A percentile compares a stretch with the other conserved stretches of the same genome.
Evolutionary conservation across 2,888 invertebrate species (phyloP).

Genomic region (Trachelus troglodyta): DNA sequence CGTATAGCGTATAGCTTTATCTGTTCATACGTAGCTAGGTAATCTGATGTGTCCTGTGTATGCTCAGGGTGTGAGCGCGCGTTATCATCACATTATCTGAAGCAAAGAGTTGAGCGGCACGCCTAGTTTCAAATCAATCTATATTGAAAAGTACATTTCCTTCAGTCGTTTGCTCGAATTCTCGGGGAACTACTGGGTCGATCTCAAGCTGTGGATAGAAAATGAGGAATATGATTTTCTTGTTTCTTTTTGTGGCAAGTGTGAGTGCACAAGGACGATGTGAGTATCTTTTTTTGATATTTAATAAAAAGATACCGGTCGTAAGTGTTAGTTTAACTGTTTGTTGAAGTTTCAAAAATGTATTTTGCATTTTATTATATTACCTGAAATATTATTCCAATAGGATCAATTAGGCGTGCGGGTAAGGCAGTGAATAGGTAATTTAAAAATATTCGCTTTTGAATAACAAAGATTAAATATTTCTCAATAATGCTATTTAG

Average conservation of each 20-base stretch:
- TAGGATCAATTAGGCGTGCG: background rate
- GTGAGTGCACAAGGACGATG: background rate
- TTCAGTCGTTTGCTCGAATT: background rate
- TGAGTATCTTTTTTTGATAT: background rate
- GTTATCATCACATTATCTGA: slow-evolving; percentile 33
- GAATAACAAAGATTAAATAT: background rate
- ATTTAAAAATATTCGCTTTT: background rate
- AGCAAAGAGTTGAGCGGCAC: slow-evolving; percentile 24
- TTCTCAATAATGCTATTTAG: background rate
- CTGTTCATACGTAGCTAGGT: background rate
- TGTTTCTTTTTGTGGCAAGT: background rate
- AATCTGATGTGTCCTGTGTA: background rate
- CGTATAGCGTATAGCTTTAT: background rate
- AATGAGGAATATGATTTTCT: background rate
- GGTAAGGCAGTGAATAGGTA: background rate
- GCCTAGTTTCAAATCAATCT: slow-evolving; percentile 28
- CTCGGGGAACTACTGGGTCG: background rate
- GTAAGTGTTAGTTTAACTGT: background rate
- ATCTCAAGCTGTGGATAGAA: background rate
- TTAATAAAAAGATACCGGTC: background rate
- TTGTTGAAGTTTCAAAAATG: background rate
- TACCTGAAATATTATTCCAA: background rate
- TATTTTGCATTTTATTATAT: background rate
- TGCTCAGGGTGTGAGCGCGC: slow-evolving; percentile 16
- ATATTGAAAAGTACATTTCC: background rate